phyloP scores from a whole-genome alignment of 2,113 vertebrate species.

The Ivindomyrus marchei region DNA sequence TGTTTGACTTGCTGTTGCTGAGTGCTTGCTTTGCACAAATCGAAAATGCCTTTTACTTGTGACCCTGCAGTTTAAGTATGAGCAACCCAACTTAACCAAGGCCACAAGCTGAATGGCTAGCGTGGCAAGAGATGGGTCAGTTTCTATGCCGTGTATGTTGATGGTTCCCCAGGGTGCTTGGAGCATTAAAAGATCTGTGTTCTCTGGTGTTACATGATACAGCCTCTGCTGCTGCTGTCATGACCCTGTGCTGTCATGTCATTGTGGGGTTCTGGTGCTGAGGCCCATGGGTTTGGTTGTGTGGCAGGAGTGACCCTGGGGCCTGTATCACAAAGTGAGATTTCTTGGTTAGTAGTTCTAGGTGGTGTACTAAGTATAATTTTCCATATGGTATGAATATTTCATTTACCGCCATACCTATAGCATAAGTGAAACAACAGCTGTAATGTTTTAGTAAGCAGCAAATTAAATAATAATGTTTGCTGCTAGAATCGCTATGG shows the following conservation, averaged over 20 bases:
- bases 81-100: background rate
- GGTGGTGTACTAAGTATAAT: background rate
- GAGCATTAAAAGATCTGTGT: background rate
- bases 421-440: no score
- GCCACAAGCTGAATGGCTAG: background rate
- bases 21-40: background rate
- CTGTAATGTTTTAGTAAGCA: no score
- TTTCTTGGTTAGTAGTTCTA: background rate
- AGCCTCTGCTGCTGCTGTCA: background rate
- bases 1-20: background rate
- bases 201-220: background rate
- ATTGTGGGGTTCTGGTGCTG: background rate
- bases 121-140: background rate
- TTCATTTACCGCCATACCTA: background rate
- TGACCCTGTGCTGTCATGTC: background rate
- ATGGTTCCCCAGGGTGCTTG: background rate
- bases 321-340: background rate
- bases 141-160: background rate
- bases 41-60: background rate
- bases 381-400: background rate
- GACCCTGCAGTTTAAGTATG: background rate
- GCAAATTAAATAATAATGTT: no score
- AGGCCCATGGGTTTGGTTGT: background rate
- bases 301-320: background rate
- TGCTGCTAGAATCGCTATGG: no score